Percentiles rank a stretch among this genome's conserved stretches.
Evolutionary conservation across 1,140 invertebrate species (phyloP).

Genomic region (Notospermus geniculatus): DNA sequence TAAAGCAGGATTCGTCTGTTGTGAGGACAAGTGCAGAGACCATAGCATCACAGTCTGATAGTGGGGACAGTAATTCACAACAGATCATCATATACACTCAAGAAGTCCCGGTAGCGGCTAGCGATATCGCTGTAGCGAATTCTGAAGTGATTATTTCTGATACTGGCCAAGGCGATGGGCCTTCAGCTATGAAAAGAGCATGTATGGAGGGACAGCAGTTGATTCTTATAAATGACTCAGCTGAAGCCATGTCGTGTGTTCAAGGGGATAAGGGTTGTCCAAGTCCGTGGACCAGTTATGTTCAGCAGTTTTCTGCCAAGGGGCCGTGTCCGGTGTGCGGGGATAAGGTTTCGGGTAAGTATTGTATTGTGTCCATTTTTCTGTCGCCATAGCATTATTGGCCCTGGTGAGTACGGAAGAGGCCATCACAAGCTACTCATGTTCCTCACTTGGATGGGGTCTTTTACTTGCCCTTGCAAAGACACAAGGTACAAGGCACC

Average conservation of each 20-base stretch:
- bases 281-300: slow-evolving; percentile 26
- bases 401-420: too few species aligned
- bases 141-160: neutral
- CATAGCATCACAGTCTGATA: too few species aligned
- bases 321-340: slow-evolving; percentile 93
- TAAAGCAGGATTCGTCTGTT: too few species aligned
- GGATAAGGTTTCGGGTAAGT: slow-evolving; percentile 82
- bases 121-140: slow-evolving; percentile 30
- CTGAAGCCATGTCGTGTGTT: neutral
- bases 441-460: too few species aligned
- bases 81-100: too few species aligned
- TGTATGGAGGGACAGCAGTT: slow-evolving; percentile 12
- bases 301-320: slow-evolving; percentile 24
- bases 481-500: too few species aligned
- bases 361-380: too few species aligned
- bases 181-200: slow-evolving; percentile 4
- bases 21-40: too few species aligned
- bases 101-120: slow-evolving; percentile 5
- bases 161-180: neutral
- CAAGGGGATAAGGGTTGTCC: slow-evolving; percentile 26
- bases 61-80: too few species aligned
- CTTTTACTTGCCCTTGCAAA: too few species aligned
- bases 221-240: neutral
- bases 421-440: too few species aligned
- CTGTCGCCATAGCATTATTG: too few species aligned